Percentiles rank a stretch among this genome's conserved stretches.
These are phyloP conservation scores for Diplazon laetatorius DNA, from an alignment of 2,888 invertebrate genomes.

Conservation along the genomic window DNA sequence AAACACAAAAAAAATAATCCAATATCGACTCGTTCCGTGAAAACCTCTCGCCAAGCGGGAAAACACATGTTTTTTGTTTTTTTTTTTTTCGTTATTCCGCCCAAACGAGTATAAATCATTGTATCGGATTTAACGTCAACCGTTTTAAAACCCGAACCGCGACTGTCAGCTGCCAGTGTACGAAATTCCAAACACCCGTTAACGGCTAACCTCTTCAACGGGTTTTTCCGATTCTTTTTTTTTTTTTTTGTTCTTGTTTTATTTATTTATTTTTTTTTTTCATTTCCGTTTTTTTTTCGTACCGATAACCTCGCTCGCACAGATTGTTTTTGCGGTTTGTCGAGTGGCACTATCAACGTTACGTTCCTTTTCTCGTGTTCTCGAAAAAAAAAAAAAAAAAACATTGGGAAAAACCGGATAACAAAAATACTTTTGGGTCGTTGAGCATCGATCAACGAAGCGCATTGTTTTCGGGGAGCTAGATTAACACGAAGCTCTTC, in stretches of 20 bases:
- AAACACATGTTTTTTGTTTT: constrained; percentile 50
- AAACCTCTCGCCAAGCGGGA: constrained; percentile 28
- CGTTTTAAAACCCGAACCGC: constrained; percentile 51
- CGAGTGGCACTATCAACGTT: not conserved
- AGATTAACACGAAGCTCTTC: not conserved
- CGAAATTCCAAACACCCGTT: not conserved
- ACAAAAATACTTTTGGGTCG: not conserved
- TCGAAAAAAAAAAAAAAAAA: not conserved
- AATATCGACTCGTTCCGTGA: constrained; percentile 44
- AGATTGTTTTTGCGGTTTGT: not conserved
- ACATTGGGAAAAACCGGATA: not conserved
- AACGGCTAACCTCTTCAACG: not conserved
- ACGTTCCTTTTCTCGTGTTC: not conserved
- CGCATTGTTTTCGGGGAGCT: not conserved
- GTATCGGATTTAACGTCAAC: constrained; percentile 59
- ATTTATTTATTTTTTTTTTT: no score
- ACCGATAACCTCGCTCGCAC: not conserved
- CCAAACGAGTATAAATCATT: constrained; percentile 59
- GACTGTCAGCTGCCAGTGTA: constrained; percentile 19
- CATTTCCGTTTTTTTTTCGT: not conserved
- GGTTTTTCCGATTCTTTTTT: no score
- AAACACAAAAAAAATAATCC: constrained; percentile 59
- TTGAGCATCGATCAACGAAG: constrained; percentile 1
- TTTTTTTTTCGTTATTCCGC: constrained; percentile 42
- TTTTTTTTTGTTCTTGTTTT: no score